Percentiles rank a stretch among this genome's conserved stretches.
Evolutionary conservation across 2,113 vertebrate species (phyloP).

Genomic region (Nothoprocta pentlandii): DNA sequence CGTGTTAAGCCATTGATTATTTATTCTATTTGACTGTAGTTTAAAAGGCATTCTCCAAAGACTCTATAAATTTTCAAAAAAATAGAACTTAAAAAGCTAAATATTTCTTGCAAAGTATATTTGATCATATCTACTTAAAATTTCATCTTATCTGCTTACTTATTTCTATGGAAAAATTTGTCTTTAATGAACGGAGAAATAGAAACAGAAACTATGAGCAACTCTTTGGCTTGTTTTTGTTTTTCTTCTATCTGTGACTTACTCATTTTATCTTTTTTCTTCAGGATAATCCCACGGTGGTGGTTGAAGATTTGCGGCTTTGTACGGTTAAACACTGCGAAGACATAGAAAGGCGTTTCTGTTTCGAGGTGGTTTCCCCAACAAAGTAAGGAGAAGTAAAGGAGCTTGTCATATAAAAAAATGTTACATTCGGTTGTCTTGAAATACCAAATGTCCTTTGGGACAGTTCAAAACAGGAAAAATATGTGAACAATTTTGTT

Average conservation of each 20-base stretch:
- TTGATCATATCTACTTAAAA: not conserved
- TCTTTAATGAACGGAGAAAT: not conserved
- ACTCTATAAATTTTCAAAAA: not conserved
- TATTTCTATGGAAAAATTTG: not conserved
- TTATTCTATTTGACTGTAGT: not conserved
- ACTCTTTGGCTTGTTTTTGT: not conserved
- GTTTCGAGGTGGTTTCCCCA: constrained; percentile 97
- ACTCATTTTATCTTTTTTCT: not conserved
- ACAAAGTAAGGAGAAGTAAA: constrained; percentile 89
- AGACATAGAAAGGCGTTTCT: constrained; percentile 95
- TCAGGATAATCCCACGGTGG: constrained; percentile 96
- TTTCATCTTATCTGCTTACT: not conserved
- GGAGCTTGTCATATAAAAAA: not conserved
- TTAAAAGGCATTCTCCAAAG: not conserved
- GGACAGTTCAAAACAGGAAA: constrained; percentile 8
- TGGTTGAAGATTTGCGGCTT: constrained; percentile 94
- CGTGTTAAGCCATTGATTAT: not conserved
- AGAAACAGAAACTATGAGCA: not conserved
- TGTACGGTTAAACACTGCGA: constrained; percentile 98
- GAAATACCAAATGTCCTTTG: not conserved
- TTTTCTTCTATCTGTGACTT: not conserved
- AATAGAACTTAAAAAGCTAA: not conserved
- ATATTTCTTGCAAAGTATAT: not conserved
- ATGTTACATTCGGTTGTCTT: not conserved
- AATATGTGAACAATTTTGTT: constrained; percentile 23